phyloP scores from a whole-genome alignment of 2,888 invertebrate genomes.

The Leucophenga maculata region DNA sequence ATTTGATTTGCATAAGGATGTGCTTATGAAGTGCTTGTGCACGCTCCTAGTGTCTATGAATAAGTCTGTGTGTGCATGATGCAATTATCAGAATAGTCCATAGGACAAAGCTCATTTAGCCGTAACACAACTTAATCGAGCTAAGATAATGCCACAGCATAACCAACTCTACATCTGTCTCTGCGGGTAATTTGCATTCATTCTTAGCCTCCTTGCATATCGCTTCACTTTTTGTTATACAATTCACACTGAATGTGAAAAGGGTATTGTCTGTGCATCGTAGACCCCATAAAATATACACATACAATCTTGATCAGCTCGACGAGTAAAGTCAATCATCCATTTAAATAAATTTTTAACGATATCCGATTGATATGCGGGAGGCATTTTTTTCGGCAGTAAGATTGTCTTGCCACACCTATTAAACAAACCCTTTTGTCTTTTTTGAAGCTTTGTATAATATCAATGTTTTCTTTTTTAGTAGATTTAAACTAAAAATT shows the following conservation, averaged over 20 bases:
- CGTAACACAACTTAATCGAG: slow-evolving; percentile 65
- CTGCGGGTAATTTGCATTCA: background rate
- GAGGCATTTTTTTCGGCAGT: too few species aligned
- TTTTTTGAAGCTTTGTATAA: too few species aligned
- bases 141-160: slow-evolving; percentile 59
- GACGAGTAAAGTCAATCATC: too few species aligned
- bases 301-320: background rate
- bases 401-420: too few species aligned
- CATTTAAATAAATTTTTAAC: too few species aligned
- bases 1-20: slow-evolving; percentile 57
- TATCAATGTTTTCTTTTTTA: too few species aligned
- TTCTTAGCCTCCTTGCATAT: background rate
- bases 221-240: background rate
- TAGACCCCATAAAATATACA: slow-evolving; percentile 43
- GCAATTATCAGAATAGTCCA: slow-evolving; percentile 15
- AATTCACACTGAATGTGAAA: background rate
- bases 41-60: slow-evolving; percentile 5
- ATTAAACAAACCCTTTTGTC: too few species aligned
- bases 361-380: too few species aligned
- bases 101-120: slow-evolving; percentile 63
- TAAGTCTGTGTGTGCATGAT: background rate
- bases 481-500: too few species aligned
- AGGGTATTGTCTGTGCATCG: background rate
- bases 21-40: slow-evolving; percentile 58
- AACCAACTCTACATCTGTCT: slow-evolving; percentile 31